These are phyloP conservation scores for Dendroctonus ponderosae DNA, from an alignment of 1,140 invertebrate species.

Conservation along the genomic window DNA sequence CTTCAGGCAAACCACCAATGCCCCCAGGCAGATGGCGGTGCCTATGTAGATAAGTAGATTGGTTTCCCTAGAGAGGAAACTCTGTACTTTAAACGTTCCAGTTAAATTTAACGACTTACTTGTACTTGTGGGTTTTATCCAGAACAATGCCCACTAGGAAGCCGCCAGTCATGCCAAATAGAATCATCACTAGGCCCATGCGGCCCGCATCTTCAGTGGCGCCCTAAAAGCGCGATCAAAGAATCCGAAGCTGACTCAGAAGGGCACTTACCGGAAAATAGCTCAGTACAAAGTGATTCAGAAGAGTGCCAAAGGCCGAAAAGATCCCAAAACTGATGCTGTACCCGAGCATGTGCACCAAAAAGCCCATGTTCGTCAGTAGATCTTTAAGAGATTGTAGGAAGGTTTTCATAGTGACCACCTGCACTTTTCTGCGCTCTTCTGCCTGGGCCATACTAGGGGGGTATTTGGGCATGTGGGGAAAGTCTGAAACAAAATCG, in stretches of 20 bases:
- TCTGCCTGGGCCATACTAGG: slow-evolving; percentile 52
- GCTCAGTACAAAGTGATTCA: slow-evolving; percentile 39
- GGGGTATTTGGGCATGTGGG: slow-evolving; percentile 56
- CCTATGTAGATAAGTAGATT: slow-evolving; percentile 33
- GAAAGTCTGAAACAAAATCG: slow-evolving; percentile 54
- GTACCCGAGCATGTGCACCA: slow-evolving; percentile 35
- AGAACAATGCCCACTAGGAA: slow-evolving; percentile 67
- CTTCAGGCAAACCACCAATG: slow-evolving; percentile 36
- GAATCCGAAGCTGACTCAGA: neutral
- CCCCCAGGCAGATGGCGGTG: slow-evolving; percentile 25
- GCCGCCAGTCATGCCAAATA: slow-evolving; percentile 68
- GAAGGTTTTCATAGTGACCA: slow-evolving; percentile 22
- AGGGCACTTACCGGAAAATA: slow-evolving; percentile 37
- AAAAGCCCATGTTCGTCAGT: slow-evolving; percentile 34
- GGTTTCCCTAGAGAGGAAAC: slow-evolving; percentile 35
- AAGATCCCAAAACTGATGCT: slow-evolving; percentile 40
- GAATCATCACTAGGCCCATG: slow-evolving; percentile 68
- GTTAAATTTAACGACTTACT: slow-evolving; percentile 33
- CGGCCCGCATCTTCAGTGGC: slow-evolving; percentile 55
- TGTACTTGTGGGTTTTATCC: slow-evolving; percentile 61
- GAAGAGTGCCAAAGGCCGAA: slow-evolving; percentile 37
- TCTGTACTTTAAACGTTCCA: neutral
- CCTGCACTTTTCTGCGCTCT: slow-evolving; percentile 25
- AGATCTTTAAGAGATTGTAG: slow-evolving; percentile 19
- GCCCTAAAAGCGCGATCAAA: slow-evolving; percentile 17